These are phyloP conservation scores for Cossypha polioptera DNA, from an alignment of 2,797 vertebrate species.

Conservation along the genomic window DNA sequence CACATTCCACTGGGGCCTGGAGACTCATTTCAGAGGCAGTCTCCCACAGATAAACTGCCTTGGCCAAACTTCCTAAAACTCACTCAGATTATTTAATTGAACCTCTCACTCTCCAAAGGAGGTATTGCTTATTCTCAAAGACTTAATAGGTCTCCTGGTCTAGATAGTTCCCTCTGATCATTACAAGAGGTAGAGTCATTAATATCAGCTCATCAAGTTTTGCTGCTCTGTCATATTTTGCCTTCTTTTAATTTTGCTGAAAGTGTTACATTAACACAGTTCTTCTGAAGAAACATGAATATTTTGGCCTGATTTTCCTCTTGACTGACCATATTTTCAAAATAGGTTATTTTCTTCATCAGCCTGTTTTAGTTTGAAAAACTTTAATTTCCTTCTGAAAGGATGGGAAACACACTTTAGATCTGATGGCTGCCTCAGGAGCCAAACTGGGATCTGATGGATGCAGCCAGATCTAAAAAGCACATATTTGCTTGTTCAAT, in stretches of 20 bases:
- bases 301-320: background rate
- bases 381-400: background rate
- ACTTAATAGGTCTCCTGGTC: slow-evolving; percentile 10
- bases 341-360: background rate
- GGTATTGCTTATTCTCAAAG: background rate
- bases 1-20: background rate
- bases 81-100: slow-evolving; percentile 37
- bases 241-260: background rate
- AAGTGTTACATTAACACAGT: background rate
- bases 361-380: background rate
- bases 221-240: background rate
- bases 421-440: background rate
- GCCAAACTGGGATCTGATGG: background rate
- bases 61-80: slow-evolving; percentile 26
- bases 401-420: background rate
- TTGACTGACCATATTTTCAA: background rate
- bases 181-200: background rate
- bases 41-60: background rate
- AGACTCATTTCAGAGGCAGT: background rate
- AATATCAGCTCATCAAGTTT: slow-evolving; percentile 8
- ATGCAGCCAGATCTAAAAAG: background rate
- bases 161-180: background rate
- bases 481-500: background rate
- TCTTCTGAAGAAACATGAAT: background rate
- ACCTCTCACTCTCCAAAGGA: background rate